A percentile compares a stretch with the other conserved stretches of the same genome.
These are phyloP conservation scores for Sebastes hubbsi DNA, from an alignment of 2,797 vertebrate genomes.

Conservation along the genomic window DNA sequence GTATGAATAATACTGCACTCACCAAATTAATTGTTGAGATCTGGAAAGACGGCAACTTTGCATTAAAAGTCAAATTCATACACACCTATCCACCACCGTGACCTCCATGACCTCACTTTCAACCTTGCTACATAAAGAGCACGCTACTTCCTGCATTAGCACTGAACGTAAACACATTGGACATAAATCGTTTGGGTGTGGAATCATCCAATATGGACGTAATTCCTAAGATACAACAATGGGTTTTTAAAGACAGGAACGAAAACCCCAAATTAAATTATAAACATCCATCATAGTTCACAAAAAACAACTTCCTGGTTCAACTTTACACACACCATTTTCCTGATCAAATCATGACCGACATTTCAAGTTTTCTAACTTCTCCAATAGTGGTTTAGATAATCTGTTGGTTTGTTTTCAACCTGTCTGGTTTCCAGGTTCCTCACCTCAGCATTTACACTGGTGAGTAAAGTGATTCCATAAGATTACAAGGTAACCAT, in stretches of 20 bases:
- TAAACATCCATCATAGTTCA: background rate
- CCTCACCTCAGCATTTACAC: background rate
- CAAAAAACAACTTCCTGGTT: background rate
- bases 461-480: background rate
- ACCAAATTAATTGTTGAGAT: background rate
- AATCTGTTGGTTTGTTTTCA: background rate
- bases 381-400: background rate
- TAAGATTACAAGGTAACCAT: background rate
- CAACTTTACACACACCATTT: background rate
- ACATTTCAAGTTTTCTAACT: no score
- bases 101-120: background rate
- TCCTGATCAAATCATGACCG: background rate
- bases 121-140: background rate
- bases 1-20: background rate
- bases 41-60: background rate
- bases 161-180: background rate
- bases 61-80: background rate
- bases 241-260: background rate
- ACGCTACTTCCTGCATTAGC: background rate
- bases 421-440: background rate
- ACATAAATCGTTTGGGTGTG: background rate
- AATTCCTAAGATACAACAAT: background rate
- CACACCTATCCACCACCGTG: background rate
- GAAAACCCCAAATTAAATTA: background rate
- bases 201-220: background rate